Evolutionary conservation across 2,888 invertebrate genomes (phyloP), one percentile per base, ranked within the genome.

Genomic region (Holacanthella duospinosa): DNA sequence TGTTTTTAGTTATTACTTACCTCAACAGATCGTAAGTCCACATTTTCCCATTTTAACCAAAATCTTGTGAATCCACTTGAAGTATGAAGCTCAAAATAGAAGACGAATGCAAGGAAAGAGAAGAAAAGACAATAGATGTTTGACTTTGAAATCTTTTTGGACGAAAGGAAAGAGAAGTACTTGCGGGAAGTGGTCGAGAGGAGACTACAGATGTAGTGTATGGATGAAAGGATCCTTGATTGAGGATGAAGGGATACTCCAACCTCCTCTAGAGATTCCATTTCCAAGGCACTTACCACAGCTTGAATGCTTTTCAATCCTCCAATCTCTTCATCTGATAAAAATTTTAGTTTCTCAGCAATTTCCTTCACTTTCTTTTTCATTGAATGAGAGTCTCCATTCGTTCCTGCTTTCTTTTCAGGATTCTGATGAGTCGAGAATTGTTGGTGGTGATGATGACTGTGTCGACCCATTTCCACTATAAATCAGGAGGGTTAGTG

Each of bases 21-120:
- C 67, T 71, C 68, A 2, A 70, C 70, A 48, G 70, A 70, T 16
- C 66, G 29, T 29, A 75, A 66, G 48, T 74, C 75, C 29, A 72
- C 73, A 44, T 74, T 74, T 64, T 75, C 74, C 75, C 75, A 75
- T 60, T 71, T 72, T 2, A 75, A 72, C 74, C 74, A 74, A 57
- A 74, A 65, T 56, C 74, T 64, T 36, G 74, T 69, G 57, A 75
- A 75, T 2, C 75, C 75, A 16, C 68, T 66, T 43, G 72, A 71
- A 1, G 75, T 75, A 66, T 75, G 74, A 2, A 75, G 72, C 57
- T 74, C 74, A 57, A 74, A 70, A 60, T 73, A 73, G 63, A 74
- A 73, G 27, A 73, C 66, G 60, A 71, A 64, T 6, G 74, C 74
- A 24, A 75, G 54, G 27, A 71, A 63, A 28, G 70, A 69, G 61